A percentile compares a stretch with the other conserved stretches of the same genome.
Conservation (phyloP, 1,140 invertebrate species). For the Choristoneura fumiferana region DNA sequence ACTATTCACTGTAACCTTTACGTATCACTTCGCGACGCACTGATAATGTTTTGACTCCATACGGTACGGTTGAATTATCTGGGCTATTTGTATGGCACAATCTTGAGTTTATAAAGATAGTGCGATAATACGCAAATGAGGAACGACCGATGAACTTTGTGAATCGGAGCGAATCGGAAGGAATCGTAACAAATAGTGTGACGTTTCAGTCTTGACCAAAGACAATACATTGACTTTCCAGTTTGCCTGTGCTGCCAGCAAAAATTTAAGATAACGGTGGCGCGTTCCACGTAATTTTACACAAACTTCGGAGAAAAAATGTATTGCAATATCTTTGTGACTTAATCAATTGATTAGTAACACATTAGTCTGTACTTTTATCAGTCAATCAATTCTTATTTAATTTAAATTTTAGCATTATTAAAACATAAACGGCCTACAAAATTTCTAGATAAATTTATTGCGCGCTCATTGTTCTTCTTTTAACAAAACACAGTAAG, state of each 20-base stretch:
- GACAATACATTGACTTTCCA: background rate
- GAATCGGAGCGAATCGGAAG: background rate
- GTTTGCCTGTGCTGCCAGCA: background rate
- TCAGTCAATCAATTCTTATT: too few species aligned
- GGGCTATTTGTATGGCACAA: constrained; percentile 5
- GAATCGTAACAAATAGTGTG: background rate
- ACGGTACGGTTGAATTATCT: background rate
- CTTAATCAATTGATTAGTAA: too few species aligned
- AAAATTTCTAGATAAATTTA: too few species aligned
- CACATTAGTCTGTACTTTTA: too few species aligned
- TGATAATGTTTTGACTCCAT: constrained; percentile 6
- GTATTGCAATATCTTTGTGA: too few species aligned
- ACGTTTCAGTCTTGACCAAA: background rate
- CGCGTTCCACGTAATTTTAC: too few species aligned
- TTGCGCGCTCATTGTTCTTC: too few species aligned
- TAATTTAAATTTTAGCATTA: too few species aligned
- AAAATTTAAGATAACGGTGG: background rate
- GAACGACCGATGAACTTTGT: constrained; percentile 5
- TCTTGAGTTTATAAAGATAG: constrained; percentile 2
- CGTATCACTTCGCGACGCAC: constrained; percentile 15
- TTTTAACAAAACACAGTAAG: too few species aligned
- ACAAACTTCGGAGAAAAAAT: too few species aligned
- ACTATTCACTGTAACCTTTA: constrained; percentile 19
- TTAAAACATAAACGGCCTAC: too few species aligned
- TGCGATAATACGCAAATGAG: constrained; percentile 8